A percentile compares a stretch with the other conserved stretches of the same genome.
These are phyloP conservation scores for Emydura subglobosa DNA, from an alignment of 2,113 vertebrate species.

Conservation along the genomic window DNA sequence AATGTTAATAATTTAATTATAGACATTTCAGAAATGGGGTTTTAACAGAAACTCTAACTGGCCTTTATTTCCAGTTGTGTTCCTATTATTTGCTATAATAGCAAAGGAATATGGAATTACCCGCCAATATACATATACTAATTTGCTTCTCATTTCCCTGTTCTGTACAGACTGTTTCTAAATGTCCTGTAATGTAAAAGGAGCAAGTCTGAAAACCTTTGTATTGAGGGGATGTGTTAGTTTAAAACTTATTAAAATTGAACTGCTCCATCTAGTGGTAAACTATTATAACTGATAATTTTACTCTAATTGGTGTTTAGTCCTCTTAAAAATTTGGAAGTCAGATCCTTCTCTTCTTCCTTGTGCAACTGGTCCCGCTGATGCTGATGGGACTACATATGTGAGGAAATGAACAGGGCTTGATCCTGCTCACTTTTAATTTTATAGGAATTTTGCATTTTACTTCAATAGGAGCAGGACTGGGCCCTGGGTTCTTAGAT, in stretches of 20 bases:
- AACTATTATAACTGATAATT: constrained; percentile 43
- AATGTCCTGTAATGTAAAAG: background rate
- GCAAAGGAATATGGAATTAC: background rate
- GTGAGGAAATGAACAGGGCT: background rate
- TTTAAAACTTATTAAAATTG: constrained; percentile 70
- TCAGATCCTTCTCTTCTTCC: background rate
- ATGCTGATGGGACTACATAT: background rate
- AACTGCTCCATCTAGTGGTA: constrained; percentile 85
- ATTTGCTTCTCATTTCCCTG: background rate
- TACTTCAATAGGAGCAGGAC: background rate
- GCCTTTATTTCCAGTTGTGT: background rate
- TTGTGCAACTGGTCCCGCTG: background rate
- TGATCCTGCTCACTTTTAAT: constrained; percentile 18
- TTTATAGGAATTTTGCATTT: background rate
- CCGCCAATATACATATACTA: background rate
- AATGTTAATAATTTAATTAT: background rate
- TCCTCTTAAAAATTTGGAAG: constrained; percentile 2
- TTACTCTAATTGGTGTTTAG: background rate
- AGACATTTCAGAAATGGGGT: background rate
- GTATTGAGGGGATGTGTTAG: constrained; percentile 12
- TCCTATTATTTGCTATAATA: background rate
- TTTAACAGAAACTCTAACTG: background rate
- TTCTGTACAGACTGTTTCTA: background rate
- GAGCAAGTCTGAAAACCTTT: background rate
- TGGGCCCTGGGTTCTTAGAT: background rate